Evolutionary conservation across 2,888 invertebrate species (phyloP).

Genomic region (Rosalia funebris): DNA sequence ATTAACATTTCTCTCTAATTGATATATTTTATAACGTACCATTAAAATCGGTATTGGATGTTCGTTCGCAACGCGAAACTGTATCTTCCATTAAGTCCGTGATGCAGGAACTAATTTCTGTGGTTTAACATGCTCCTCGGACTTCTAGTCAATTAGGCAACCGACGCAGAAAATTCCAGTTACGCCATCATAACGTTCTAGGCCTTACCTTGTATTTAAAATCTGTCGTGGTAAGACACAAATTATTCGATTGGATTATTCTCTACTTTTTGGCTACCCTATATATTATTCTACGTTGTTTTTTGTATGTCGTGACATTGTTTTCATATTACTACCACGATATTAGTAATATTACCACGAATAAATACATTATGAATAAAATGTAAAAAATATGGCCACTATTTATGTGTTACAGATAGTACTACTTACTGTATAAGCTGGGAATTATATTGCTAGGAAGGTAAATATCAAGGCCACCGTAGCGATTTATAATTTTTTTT

Average conservation of each 20-base stretch:
- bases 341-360: constrained; percentile 3
- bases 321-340: constrained; percentile 3
- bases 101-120: constrained; percentile 13
- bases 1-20: constrained; percentile 39
- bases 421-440: background rate
- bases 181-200: too few relatives aligned
- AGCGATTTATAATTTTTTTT: background rate
- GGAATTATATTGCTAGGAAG: background rate
- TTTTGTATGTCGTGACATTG: constrained; percentile 14
- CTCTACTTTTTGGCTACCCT: too few relatives aligned
- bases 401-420: constrained; percentile 5
- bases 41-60: constrained; percentile 33
- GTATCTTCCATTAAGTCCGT: constrained; percentile 14
- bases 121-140: too few relatives aligned
- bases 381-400: constrained; percentile 7
- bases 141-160: too few relatives aligned
- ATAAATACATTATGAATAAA: constrained; percentile 17
- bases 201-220: too few relatives aligned
- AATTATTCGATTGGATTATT: too few relatives aligned
- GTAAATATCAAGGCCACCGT: constrained; percentile 11
- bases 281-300: too few relatives aligned
- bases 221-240: too few relatives aligned
- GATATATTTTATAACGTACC: constrained; percentile 37
- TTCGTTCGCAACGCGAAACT: constrained; percentile 5
- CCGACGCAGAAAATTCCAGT: too few relatives aligned